Conservation (phyloP, 2,888 invertebrate species). For the Subacronicta megacephala region DNA sequence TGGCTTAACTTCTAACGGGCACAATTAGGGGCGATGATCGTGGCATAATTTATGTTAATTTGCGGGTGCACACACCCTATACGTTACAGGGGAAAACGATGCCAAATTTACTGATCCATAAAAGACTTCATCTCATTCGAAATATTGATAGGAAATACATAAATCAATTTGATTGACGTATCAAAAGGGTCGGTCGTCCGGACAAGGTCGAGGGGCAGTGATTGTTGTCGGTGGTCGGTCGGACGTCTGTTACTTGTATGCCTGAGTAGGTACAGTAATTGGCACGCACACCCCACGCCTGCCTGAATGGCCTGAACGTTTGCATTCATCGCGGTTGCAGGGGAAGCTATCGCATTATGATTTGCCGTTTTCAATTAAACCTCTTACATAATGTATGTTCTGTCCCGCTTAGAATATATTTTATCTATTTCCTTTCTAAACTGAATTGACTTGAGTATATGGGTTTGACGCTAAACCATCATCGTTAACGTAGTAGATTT, state of each 20-base stretch:
- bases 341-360: conserved; percentile 36
- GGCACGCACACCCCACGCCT: conserved; percentile 20
- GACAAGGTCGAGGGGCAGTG: conserved; percentile 56
- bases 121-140: conserved; percentile 12
- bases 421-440: conserved; percentile 9
- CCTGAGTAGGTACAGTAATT: conserved; percentile 1
- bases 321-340: conserved; percentile 34
- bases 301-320: conserved; percentile 44
- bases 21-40: conserved; percentile 71
- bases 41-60: conserved; percentile 76
- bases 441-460: background rate
- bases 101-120: conserved; percentile 5
- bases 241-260: conserved; percentile 6
- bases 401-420: background rate
- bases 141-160: conserved; percentile 50
- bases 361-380: conserved; percentile 43
- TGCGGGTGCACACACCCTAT: conserved; percentile 58
- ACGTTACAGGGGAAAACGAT: conserved; percentile 3
- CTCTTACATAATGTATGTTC: conserved; percentile 2
- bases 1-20: conserved; percentile 52
- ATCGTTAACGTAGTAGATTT: too few relatives aligned
- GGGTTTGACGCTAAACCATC: too few relatives aligned
- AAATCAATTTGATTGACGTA: conserved; percentile 70
- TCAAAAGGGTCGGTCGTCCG: conserved; percentile 56
- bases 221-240: conserved; percentile 36